Evolutionary conservation across 2,888 invertebrate genomes (phyloP).

Genomic region (Tetragnatha montana): DNA sequence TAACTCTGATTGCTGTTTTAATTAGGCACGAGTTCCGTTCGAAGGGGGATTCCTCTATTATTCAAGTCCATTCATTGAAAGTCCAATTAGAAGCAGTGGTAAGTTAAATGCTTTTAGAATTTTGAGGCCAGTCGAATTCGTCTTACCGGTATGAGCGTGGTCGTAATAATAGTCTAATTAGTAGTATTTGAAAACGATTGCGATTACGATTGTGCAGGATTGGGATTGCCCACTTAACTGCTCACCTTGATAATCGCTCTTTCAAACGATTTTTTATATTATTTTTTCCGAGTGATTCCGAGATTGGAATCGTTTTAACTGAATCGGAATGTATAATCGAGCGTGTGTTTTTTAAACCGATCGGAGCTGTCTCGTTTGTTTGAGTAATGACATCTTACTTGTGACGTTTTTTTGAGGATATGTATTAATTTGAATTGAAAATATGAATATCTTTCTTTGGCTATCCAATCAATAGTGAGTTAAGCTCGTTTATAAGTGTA

Average conservation of each 20-base stretch:
- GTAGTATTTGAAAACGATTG: constrained; percentile 22
- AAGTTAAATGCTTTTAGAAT: neutral
- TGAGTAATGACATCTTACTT: neutral
- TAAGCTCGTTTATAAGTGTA: too few relatives aligned
- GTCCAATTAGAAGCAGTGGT: constrained; percentile 21
- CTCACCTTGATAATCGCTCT: constrained; percentile 6
- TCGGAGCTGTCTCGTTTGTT: neutral
- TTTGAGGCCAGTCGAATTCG: neutral
- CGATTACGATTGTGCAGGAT: constrained; percentile 5
- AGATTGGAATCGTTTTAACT: constrained; percentile 32
- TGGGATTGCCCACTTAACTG: constrained; percentile 19
- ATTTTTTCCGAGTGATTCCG: constrained; percentile 26
- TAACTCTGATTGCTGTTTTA: constrained; percentile 63
- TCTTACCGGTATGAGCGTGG: too few relatives aligned
- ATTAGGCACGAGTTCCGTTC: constrained; percentile 34
- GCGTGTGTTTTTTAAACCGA: neutral
- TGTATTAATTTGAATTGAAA: neutral
- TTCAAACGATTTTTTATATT: neutral
- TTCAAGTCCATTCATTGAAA: constrained; percentile 27
- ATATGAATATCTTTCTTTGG: too few relatives aligned
- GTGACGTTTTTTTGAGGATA: neutral
- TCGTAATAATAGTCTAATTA: constrained; percentile 11
- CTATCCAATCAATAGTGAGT: too few relatives aligned
- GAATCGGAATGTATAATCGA: constrained; percentile 23
- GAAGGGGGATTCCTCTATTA: constrained; percentile 5